Conservation (phyloP, 2,113 vertebrate species). For the Tachycineta bicolor region DNA sequence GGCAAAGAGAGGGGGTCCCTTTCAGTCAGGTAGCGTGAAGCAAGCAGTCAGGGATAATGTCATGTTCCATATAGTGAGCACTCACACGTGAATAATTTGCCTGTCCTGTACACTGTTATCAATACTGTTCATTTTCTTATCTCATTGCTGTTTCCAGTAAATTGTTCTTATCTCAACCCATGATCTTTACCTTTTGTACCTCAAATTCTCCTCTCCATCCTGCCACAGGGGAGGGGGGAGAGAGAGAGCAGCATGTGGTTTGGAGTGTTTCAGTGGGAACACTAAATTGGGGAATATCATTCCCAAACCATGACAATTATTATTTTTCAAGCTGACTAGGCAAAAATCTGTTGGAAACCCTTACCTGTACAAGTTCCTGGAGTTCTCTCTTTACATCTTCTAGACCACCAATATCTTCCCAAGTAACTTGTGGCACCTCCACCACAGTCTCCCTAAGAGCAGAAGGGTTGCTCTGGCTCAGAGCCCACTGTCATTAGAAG, state of each 20-base stretch:
- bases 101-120: background rate
- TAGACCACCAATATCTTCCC: conserved; percentile 96
- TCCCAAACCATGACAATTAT: background rate
- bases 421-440: conserved; percentile 95
- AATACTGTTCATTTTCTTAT: background rate
- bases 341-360: background rate
- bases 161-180: background rate
- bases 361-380: conserved; percentile 96
- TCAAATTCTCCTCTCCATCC: background rate
- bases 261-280: background rate
- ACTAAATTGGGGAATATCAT: background rate
- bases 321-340: background rate
- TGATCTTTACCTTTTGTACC: background rate
- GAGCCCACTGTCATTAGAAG: conserved; percentile 85
- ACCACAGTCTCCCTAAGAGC: conserved; percentile 95
- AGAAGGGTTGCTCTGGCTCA: conserved; percentile 97
- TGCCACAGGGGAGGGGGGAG: background rate
- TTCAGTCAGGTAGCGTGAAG: background rate
- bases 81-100: background rate
- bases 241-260: background rate
- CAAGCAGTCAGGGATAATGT: background rate
- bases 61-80: background rate
- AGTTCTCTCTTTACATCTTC: conserved; percentile 97
- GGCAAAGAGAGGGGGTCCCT: background rate
- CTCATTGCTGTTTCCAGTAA: too few relatives aligned